A percentile compares a stretch with the other conserved stretches of the same genome.
Evolutionary conservation across 2,113 vertebrate genomes (phyloP).

Genomic region (Daboia siamensis): DNA sequence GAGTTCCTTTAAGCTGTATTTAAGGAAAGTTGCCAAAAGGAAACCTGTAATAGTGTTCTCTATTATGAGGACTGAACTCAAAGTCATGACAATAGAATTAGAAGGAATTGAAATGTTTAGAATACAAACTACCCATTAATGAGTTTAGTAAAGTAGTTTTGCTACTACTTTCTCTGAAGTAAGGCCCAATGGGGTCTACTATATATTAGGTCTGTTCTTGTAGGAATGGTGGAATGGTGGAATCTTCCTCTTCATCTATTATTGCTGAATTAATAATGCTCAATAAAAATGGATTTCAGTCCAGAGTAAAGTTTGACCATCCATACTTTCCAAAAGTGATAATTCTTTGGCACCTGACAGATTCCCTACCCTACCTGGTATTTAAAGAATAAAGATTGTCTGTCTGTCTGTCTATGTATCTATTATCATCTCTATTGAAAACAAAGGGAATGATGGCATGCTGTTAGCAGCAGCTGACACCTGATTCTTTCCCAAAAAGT

Average conservation of each 20-base stretch:
- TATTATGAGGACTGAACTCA: background rate
- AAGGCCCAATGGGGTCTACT: background rate
- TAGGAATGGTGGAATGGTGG: background rate
- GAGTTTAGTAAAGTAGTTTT: background rate
- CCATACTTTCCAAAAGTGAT: background rate
- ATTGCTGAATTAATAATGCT: background rate
- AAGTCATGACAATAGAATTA: background rate
- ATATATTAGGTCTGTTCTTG: background rate
- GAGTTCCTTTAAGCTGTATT: conserved; percentile 29
- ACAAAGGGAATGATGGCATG: background rate
- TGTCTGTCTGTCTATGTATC: background rate
- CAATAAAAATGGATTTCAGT: background rate
- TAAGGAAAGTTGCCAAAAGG: conserved; percentile 40
- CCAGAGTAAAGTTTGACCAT: background rate
- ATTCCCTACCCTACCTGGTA: background rate
- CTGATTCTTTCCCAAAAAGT: background rate
- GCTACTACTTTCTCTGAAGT: background rate
- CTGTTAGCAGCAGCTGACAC: background rate
- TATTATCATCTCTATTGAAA: background rate
- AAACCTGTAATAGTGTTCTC: conserved; percentile 18
- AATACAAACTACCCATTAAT: background rate
- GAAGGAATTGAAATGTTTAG: background rate
- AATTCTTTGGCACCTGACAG: background rate
- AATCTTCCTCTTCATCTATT: background rate
- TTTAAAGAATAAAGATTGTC: background rate